phyloP scores from a whole-genome alignment of 2,888 invertebrate species.

The Cantharis flavilabris region DNA sequence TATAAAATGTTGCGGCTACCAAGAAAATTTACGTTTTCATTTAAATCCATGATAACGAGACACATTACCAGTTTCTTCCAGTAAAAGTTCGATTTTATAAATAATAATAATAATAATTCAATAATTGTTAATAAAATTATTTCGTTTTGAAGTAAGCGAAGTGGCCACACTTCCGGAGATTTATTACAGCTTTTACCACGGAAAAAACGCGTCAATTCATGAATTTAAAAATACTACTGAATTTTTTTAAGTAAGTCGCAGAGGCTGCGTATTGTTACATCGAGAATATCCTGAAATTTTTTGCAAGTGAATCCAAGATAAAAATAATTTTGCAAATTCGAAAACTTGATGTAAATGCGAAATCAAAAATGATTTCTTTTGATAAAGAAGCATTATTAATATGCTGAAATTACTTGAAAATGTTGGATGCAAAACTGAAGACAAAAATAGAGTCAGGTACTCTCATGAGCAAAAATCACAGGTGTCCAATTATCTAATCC shows the following conservation, averaged over 20 bases:
- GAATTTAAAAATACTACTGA: not conserved
- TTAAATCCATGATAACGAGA: too few species aligned
- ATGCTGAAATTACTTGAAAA: not conserved
- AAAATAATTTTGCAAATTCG: not conserved
- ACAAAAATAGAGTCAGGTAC: not conserved
- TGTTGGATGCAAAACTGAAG: not conserved
- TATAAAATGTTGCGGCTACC: too few species aligned
- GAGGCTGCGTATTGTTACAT: not conserved
- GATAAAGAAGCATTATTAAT: not conserved
- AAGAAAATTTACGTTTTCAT: too few species aligned
- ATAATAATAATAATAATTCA: too few species aligned
- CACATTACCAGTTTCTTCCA: not conserved
- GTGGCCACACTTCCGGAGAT: not conserved
- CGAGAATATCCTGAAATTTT: not conserved
- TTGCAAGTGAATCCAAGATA: not conserved
- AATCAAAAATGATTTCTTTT: not conserved
- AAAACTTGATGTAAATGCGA: not conserved
- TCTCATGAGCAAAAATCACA: not conserved
- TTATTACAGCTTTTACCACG: not conserved
- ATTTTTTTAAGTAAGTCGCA: not conserved
- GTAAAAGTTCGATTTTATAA: not conserved
- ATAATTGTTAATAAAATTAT: too few species aligned
- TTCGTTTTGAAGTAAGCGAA: not conserved
- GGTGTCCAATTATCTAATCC: not conserved
- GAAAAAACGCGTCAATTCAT: not conserved